phyloP scores from a whole-genome alignment of 2,797 vertebrate genomes.

The Borostomias antarcticus region DNA sequence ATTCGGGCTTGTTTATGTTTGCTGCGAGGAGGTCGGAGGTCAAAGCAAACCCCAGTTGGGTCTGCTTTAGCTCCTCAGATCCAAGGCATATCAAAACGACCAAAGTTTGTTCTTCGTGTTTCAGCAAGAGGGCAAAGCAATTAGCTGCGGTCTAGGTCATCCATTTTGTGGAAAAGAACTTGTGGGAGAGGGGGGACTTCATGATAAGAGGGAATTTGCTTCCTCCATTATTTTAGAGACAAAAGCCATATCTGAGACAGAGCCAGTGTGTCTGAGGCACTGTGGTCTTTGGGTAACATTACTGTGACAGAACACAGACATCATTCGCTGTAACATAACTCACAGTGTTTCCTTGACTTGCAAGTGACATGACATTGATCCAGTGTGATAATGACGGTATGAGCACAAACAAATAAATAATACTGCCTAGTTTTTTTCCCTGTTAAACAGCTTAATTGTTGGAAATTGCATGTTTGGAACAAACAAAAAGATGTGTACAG shows the following conservation, averaged over 20 bases:
- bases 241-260: constrained; percentile 22
- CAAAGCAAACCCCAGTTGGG: constrained; percentile 50
- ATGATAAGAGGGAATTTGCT: constrained; percentile 28
- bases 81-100: constrained; percentile 44
- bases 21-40: constrained; percentile 69
- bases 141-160: constrained; percentile 51
- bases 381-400: background rate
- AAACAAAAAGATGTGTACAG: background rate
- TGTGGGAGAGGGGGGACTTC: constrained; percentile 16
- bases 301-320: constrained; percentile 24
- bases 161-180: constrained; percentile 25
- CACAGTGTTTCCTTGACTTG: background rate
- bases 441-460: no score
- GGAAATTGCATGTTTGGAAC: background rate
- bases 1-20: constrained; percentile 76
- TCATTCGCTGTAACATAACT: background rate
- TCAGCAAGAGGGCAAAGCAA: constrained; percentile 43
- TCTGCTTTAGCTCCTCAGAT: constrained; percentile 65
- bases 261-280: background rate
- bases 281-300: background rate
- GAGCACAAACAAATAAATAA: no score
- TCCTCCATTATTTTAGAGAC: constrained; percentile 14
- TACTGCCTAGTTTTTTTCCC: no score
- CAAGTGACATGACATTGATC: background rate
- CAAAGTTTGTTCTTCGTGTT: constrained; percentile 53